These are phyloP conservation scores for Siniperca knerii DNA, from an alignment of 2,113 vertebrate species.

Conservation along the genomic window DNA sequence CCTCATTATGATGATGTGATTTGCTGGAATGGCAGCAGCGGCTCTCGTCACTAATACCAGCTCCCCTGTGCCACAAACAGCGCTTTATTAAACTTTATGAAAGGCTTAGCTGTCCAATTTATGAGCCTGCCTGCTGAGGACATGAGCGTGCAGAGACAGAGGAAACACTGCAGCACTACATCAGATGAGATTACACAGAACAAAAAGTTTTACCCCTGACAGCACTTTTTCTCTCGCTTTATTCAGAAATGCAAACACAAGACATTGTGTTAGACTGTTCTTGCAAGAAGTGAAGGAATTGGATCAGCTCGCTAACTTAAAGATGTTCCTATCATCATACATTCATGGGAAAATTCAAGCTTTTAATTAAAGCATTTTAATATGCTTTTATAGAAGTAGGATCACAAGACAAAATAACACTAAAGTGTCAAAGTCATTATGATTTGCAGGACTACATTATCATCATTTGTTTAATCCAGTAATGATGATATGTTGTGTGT, in stretches of 20 bases:
- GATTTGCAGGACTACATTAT: not conserved
- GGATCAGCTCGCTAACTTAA: not conserved
- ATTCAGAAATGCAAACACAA: slow-evolving; percentile 69
- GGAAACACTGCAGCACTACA: slow-evolving; percentile 90
- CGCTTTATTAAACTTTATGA: slow-evolving; percentile 99
- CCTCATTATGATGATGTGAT: slow-evolving; percentile 99
- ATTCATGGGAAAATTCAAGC: not conserved
- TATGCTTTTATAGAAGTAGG: not conserved
- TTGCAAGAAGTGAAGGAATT: slow-evolving; percentile 18
- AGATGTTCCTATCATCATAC: not conserved
- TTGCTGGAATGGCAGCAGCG: slow-evolving; percentile 93
- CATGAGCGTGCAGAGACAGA: slow-evolving; percentile 89
- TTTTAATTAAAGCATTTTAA: not conserved
- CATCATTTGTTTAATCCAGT: not conserved
- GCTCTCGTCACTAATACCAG: slow-evolving; percentile 98
- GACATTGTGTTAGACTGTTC: slow-evolving; percentile 30
- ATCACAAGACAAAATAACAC: not conserved
- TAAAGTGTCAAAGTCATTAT: not conserved
- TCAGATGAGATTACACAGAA: slow-evolving; percentile 76
- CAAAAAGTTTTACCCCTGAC: slow-evolving; percentile 77
- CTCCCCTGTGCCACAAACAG: slow-evolving; percentile 97
- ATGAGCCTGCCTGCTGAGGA: slow-evolving; percentile 96
- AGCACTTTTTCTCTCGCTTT: slow-evolving; percentile 58
- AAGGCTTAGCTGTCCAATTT: slow-evolving; percentile 99
- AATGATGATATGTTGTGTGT: not conserved